Evolutionary conservation across 2,797 vertebrate species (phyloP), one percentile per base, ranked within the genome.

Genomic region (Leuciscus waleckii): DNA sequence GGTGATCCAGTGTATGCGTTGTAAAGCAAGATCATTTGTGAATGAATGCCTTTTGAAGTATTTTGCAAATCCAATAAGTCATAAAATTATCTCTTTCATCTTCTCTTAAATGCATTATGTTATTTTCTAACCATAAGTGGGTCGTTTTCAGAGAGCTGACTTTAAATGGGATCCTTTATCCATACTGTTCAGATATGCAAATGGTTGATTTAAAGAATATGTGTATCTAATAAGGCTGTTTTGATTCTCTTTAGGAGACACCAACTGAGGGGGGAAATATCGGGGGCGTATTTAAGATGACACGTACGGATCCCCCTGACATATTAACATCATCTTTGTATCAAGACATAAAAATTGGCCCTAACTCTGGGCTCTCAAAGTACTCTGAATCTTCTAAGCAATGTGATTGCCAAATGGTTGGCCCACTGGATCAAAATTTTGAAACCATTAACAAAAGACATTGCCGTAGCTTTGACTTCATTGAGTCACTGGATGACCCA

Each of bases 251-350:
- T 41, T 92, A 96, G 95, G 91, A 86, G 90, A 86, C 90, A 90
- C 90, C 90, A 90, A 93, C 93, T 96, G 95, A 96, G 93, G 93
- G 91, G 93, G 88, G 90, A 88, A 8, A 21, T 89, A 89, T 89
- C 92, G 91, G 91, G 91, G 92, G 94, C 93, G 81, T 80, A 92
- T 95, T 94, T 96, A 99, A 98, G 94, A 99, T 99, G 98, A 99
- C 98, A 95, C 97, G 98, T 92, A 99, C 97, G 21, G 97, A 98
- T 93, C 97, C 97, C 21, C 98, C 98, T 95, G 97, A 98, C 93
- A 95, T 98, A 94, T 95, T 98, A 94, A 96, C 96, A 94, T 98
- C 98, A 51, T 97, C 97, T 23, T 95, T 98, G 89, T 98, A 97
- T 95, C 97, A 90, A 95, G 97, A 98, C 94, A 94, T 98, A 92